phyloP scores from a whole-genome alignment of 2,113 vertebrate species.

The Gymnobelideus leadbeateri region DNA sequence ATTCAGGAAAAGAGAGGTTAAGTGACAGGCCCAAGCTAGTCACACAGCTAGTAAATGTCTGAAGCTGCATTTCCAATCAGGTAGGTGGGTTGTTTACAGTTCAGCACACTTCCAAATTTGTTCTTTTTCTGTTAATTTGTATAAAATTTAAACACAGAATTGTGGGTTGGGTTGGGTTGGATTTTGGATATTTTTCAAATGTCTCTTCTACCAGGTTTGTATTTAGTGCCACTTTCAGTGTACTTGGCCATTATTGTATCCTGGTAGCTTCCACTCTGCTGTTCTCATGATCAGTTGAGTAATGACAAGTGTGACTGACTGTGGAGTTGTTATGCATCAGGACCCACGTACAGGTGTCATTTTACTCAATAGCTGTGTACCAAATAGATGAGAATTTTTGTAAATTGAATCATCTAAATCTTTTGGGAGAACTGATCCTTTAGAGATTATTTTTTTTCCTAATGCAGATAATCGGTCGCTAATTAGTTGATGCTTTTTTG shows the following conservation, averaged over 20 bases:
- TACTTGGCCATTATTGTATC: background rate
- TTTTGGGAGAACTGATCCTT: background rate
- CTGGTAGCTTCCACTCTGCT: slow-evolving; percentile 41
- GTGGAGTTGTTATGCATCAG: slow-evolving; percentile 43
- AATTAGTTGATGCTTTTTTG: background rate
- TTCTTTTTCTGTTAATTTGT: slow-evolving; percentile 44
- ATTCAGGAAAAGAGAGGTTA: background rate
- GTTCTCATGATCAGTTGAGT: slow-evolving; percentile 12
- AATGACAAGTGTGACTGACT: background rate
- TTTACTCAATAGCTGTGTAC: slow-evolving; percentile 35
- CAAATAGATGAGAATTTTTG: slow-evolving; percentile 29
- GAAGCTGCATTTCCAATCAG: background rate
- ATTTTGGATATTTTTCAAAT: slow-evolving; percentile 46
- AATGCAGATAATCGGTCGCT: background rate
- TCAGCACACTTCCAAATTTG: slow-evolving; percentile 47
- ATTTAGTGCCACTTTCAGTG: background rate
- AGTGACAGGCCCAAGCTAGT: background rate
- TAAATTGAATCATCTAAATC: slow-evolving; percentile 50
- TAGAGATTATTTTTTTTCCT: background rate
- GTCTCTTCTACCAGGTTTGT: slow-evolving; percentile 19
- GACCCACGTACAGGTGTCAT: background rate
- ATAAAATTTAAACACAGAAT: slow-evolving; percentile 29
- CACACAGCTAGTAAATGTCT: background rate
- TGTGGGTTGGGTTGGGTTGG: background rate
- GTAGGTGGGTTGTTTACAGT: background rate